Base-by-base conservation (phyloP, 2,113 vertebrate species). In the Misgurnus mizolepis region DNA sequence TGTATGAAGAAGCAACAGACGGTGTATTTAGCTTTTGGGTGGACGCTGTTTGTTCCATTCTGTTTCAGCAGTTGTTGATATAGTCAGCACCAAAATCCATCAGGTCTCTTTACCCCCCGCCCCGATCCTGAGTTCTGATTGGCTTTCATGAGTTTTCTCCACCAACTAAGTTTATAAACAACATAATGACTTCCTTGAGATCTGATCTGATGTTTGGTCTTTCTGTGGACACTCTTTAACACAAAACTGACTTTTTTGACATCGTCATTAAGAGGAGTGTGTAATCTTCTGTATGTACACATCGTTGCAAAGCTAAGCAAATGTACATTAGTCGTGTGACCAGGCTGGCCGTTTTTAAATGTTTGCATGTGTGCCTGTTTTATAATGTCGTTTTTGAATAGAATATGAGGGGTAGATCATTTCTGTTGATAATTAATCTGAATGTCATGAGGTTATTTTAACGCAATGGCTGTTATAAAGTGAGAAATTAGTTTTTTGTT, bases 201-300 rank as follows among this genome's bases (percentile, higher is more conserved):
- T 34, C 2, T 34, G 27, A 34, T 34, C 27, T 85, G 87, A 85
- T 86, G 82, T 87, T 86, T 85, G 83, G 64, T 1, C 70, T 80
- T 80, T 69, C 83, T 79, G 77, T 76, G 55, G 76, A 78, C 7
- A 53, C 60, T 71, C 43, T 72, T 60, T 41, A n/a, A 72, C 53
- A 66, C 75, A 56, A 78, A 84, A 79, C 78, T 64, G 53, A 79
- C 73, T 74, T 83, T 66, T 77, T 39, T 40, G 70, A 76, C 22
- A 14, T 45, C 61, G n/a, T 61, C 17, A 50, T 73, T 53, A 22
- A 73, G 39, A 53, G 50, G 49, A 34, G 34, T 71, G 43, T 78
- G 17, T 41, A 55, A 67, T 75, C 56, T 67, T 79, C 18, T 3
- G 12, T 58, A n/a, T 17, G 40, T 70, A 67, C 47, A 67, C 53